A percentile compares a stretch with the other conserved stretches of the same genome.
These are phyloP conservation scores for Sminthurinus signatus DNA, from an alignment of 1,140 invertebrate genomes.

Conservation along the genomic window DNA sequence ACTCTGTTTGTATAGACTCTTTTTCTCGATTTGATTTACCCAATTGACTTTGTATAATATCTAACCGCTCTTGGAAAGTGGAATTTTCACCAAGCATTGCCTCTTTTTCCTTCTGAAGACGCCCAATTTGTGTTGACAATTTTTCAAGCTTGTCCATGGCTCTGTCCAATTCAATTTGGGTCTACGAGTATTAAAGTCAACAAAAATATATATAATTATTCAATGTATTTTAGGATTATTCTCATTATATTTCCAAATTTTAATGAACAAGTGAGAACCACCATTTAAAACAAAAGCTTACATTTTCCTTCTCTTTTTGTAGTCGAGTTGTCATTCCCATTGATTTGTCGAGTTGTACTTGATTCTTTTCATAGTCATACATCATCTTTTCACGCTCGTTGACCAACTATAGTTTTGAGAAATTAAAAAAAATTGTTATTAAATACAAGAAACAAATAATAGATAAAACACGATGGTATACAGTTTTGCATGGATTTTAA, in stretches of 20 bases:
- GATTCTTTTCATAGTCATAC: slow-evolving; percentile 81
- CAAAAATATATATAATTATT: too few relatives aligned
- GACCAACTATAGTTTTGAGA: too few relatives aligned
- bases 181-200: too few relatives aligned
- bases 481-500: too few relatives aligned
- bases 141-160: slow-evolving; percentile 59
- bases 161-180: slow-evolving; percentile 74
- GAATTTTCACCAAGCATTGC: slow-evolving; percentile 68
- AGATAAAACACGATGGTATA: too few relatives aligned
- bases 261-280: too few relatives aligned
- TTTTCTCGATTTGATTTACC: slow-evolving; percentile 75
- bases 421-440: too few relatives aligned
- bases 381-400: slow-evolving; percentile 82
- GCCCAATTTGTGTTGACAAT: slow-evolving; percentile 57
- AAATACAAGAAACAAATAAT: too few relatives aligned
- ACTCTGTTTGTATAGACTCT: slow-evolving; percentile 72
- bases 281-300: too few relatives aligned
- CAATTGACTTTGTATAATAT: slow-evolving; percentile 68
- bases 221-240: too few relatives aligned
- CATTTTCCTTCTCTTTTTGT: slow-evolving; percentile 84
- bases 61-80: slow-evolving; percentile 69
- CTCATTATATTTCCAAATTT: too few relatives aligned
- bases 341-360: slow-evolving; percentile 82
- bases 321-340: slow-evolving; percentile 74
- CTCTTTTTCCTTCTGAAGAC: slow-evolving; percentile 82